Base-by-base conservation (phyloP, 2,888 invertebrate species). In the Pandemis corylana region DNA sequence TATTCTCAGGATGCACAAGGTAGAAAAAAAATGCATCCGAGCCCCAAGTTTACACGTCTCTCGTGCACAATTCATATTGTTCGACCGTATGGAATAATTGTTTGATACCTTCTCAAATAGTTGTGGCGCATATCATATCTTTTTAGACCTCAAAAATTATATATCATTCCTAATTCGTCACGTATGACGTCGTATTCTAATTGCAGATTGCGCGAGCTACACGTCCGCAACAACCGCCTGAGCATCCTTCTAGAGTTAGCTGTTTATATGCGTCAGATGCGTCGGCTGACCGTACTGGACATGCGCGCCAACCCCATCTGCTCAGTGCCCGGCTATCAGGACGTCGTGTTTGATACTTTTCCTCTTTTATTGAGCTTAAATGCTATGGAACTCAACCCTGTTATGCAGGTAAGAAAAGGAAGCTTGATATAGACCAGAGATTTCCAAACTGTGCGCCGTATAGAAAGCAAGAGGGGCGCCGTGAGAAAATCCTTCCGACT, bases 1-100 rank as follows among this genome's bases (percentile, higher is more conserved):
- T 96, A 79, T 94, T 96, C 77, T 87, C 93, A 63, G 90, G 85
- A 10, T 93, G 93, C 79, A 87, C 83, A n/a, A 88, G 93, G 94
- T 91, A 80, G 76, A 77, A 78, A 76, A 4, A 7, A 15, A 49
- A 15, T 49, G 1, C 13, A 20, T 3, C 46, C 9, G 9, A 46
- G 9, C 42, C 46, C 28, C 28, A 36, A 36, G 1, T 1, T 36
- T 36, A 36, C 28, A 36, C 28, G 28, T 36, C 28, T 36, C 28
- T 36, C 28, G 4, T 4, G 28, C 1, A 36, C 28, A 36, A 36
- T 36, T 36, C 4, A 36, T 36, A 36, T 36, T 36, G 28, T 36
- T 36, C 2, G 28, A 36, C 28, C 28, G 28, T 36, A 36, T 36
- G 4, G 28, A 36, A 36, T 36, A 2, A 4, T 36, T 20, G 20